phyloP scores from a whole-genome alignment of 1,140 invertebrate genomes.

The Nasonia longicornis region DNA sequence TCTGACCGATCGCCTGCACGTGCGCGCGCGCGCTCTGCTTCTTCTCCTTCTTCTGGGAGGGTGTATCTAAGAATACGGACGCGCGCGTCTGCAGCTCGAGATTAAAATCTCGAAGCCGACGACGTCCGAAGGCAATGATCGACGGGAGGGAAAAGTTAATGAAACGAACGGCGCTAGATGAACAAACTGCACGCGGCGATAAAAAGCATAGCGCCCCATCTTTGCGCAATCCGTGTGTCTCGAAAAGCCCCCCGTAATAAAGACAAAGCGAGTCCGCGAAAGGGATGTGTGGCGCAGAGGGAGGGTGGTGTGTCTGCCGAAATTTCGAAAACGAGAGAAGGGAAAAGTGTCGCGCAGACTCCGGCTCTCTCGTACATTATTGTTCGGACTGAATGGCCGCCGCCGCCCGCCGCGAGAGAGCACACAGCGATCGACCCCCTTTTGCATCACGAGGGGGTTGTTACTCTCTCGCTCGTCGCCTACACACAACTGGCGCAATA shows the following conservation, averaged over 20 bases:
- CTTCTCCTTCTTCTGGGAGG: neutral
- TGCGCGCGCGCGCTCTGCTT: neutral
- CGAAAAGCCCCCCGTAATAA: slow-evolving; percentile 37
- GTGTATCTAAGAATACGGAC: neutral
- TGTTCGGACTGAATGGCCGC: slow-evolving; percentile 22
- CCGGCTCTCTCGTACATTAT: neutral
- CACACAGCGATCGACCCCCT: neutral
- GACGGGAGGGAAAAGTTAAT: too few species aligned
- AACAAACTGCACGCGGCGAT: neutral
- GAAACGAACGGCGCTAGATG: too few species aligned
- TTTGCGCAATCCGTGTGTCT: neutral
- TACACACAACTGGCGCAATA: slow-evolving; percentile 37
- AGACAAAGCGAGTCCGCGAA: slow-evolving; percentile 30
- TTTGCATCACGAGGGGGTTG: slow-evolving; percentile 20
- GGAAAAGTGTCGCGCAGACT: slow-evolving; percentile 31
- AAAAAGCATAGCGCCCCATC: neutral
- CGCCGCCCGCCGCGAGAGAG: neutral
- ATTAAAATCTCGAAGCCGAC: slow-evolving; percentile 23
- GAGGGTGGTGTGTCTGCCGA: slow-evolving; percentile 11
- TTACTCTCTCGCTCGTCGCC: neutral
- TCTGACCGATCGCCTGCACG: slow-evolving; percentile 16
- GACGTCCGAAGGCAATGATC: too few species aligned
- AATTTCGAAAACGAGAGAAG: slow-evolving; percentile 37
- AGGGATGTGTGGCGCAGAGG: neutral
- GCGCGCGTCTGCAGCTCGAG: neutral